Base-by-base conservation (phyloP, 37 sponge, comb jelly and placozoan species). In the Aplysina aerophoba region DNA sequence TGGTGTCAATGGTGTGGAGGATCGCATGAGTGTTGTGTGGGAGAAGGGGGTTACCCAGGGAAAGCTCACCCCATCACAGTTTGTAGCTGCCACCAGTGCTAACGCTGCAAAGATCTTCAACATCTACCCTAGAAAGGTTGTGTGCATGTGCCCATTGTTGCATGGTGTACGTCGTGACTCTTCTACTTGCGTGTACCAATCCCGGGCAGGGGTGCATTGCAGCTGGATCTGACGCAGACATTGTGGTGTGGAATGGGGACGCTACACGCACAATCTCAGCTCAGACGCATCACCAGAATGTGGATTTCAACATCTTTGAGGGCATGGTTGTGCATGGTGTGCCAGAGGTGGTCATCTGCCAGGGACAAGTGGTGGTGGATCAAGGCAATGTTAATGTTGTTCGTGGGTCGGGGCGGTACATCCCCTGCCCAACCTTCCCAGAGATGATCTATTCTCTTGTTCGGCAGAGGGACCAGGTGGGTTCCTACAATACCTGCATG, bases 271-370 rank as follows among this genome's bases (percentile, higher is more conserved):
- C 86, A 54, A 97, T 97, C 77, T 97, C 97, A 37, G 91, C 95
- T 22, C 88, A 92, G 55, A 97, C 97, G 11, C 97, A 97, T 57
- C 92, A 97, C 81, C 97, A 96, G 95, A 91, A 90, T 80, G 97
- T 97, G 15, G 97, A 97, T 65, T 97, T 92, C 89, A 97, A 97
- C 81, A 97, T 97, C 19, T 97, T 97, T 85, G 97, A 97, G 53
- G 97, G 97, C 20, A 86, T 97, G 95, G 87, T 61, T 68, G 87
- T 87, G 21, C 97, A 94, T 81, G 97, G 97, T 61, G 90, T 90
- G 0, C 91, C 97, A 36, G 72, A 87, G 33, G 88, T 89, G 59
- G 94, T 94, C 24, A 92, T 97, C 39, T 88, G 85, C 31, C 93
- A 84, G 37, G 97, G 97, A 1, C 82, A 87, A 57, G 95, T 97